phyloP scores from a whole-genome alignment of 2,113 vertebrate genomes.

The Larimichthys crocea region DNA sequence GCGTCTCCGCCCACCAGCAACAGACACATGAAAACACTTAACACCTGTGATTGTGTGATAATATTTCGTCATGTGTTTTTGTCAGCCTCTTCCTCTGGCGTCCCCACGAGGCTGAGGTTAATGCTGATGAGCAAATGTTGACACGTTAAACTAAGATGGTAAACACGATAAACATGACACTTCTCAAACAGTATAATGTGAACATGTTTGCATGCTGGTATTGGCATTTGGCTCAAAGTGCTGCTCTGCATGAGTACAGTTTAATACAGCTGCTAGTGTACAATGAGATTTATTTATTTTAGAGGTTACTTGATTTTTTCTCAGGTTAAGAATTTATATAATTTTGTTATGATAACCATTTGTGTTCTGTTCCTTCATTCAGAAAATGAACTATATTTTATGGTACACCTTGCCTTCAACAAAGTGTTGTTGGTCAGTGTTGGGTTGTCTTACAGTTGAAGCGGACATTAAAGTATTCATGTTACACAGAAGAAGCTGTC shows the following conservation, averaged over 20 bases:
- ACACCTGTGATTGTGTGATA: slow-evolving; percentile 44
- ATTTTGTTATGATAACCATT: no score
- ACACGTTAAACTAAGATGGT: neutral
- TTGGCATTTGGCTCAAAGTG: neutral
- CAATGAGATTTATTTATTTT: no score
- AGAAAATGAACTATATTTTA: no score
- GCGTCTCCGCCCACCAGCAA: slow-evolving; percentile 27
- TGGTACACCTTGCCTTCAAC: no score
- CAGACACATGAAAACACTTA: slow-evolving; percentile 37
- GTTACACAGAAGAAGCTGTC: no score
- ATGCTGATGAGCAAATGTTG: neutral
- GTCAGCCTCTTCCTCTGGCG: neutral
- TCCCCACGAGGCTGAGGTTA: neutral
- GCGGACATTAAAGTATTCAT: no score
- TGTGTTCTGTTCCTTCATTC: no score
- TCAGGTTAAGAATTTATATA: no score
- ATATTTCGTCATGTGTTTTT: neutral
- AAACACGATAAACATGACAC: neutral
- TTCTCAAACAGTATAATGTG: neutral
- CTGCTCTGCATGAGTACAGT: neutral
- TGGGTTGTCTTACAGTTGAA: no score
- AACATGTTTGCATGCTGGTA: neutral
- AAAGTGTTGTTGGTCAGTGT: no score
- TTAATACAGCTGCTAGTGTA: neutral
- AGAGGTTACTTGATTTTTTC: no score